phyloP scores from a whole-genome alignment of 1,140 invertebrate species.

The Nephotettix cincticeps region DNA sequence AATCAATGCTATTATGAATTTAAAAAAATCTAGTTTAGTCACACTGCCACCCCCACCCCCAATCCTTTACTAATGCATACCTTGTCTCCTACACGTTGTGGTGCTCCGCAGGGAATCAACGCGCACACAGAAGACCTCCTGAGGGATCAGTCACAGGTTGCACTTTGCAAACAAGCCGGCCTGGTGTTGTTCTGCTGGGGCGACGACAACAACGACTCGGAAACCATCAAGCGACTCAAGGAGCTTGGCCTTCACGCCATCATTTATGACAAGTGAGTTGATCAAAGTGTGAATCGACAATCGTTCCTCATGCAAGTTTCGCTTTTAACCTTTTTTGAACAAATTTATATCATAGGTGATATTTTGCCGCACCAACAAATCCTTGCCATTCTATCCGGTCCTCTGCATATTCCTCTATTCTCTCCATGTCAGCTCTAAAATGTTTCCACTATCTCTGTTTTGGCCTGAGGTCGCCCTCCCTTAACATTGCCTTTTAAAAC shows the following conservation, averaged over 20 bases:
- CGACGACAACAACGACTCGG: conserved; percentile 88
- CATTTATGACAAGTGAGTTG: conserved; percentile 85
- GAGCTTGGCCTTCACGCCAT: conserved; percentile 86
- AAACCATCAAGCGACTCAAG: conserved; percentile 84
- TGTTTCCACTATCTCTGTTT: too few relatives aligned
- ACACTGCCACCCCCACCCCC: too few relatives aligned
- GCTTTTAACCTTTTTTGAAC: neutral
- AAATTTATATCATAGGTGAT: neutral
- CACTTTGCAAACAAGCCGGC: conserved; percentile 70
- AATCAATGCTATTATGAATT: too few relatives aligned
- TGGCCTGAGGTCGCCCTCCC: too few relatives aligned
- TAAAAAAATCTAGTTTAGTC: too few relatives aligned
- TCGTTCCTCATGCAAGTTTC: too few relatives aligned
- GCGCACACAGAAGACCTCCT: conserved; percentile 91
- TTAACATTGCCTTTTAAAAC: too few relatives aligned
- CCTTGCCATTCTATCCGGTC: neutral
- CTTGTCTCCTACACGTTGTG: too few relatives aligned
- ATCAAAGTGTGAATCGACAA: too few relatives aligned
- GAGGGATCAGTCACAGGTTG: conserved; percentile 69
- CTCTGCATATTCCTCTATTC: neutral
- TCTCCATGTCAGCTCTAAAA: too few relatives aligned
- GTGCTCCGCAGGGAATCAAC: conserved; percentile 79
- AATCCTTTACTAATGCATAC: too few relatives aligned
- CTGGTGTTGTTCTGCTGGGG: conserved; percentile 95
- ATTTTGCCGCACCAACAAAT: neutral